Percentiles rank a stretch among this genome's conserved stretches.
These are phyloP conservation scores for Catharus fuscescens DNA, from an alignment of 2,113 vertebrate species.

Conservation along the genomic window DNA sequence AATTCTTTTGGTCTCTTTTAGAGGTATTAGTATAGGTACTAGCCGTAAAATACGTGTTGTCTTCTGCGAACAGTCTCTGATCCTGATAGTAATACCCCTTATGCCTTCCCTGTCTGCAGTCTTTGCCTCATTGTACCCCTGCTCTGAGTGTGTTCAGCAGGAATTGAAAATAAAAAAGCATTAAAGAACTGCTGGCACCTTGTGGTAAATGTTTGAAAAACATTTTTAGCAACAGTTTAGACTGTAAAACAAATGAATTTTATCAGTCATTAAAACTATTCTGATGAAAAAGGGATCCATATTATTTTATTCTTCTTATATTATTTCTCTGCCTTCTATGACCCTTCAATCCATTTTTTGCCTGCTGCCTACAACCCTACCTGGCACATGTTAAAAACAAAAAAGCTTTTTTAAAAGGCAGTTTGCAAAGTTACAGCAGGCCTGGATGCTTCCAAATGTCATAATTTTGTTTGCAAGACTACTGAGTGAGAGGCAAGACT, in stretches of 20 bases:
- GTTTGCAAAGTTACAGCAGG: background rate
- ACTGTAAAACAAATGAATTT: background rate
- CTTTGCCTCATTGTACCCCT: background rate
- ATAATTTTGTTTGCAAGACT: background rate
- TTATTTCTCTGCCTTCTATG: background rate
- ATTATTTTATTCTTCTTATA: background rate
- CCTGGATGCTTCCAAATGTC: background rate
- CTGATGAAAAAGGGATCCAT: background rate
- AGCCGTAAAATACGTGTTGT: background rate
- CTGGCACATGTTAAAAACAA: background rate
- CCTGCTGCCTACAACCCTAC: background rate
- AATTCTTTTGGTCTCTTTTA: background rate
- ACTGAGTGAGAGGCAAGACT: background rate
- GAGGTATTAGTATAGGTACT: background rate
- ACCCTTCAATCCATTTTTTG: background rate
- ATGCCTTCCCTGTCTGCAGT: background rate
- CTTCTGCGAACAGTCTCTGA: background rate
- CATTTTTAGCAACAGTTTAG: slow-evolving; percentile 50
- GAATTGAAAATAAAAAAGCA: slow-evolving; percentile 50
- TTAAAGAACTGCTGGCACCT: slow-evolving; percentile 74
- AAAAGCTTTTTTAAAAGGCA: background rate
- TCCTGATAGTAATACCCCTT: background rate
- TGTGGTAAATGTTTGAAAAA: slow-evolving; percentile 72
- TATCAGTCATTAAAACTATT: background rate
- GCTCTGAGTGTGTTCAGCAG: background rate